A percentile compares a stretch with the other conserved stretches of the same genome.
Evolutionary conservation across 2,797 vertebrate genomes (phyloP).

Genomic region (Scomberomorus guttatus): DNA sequence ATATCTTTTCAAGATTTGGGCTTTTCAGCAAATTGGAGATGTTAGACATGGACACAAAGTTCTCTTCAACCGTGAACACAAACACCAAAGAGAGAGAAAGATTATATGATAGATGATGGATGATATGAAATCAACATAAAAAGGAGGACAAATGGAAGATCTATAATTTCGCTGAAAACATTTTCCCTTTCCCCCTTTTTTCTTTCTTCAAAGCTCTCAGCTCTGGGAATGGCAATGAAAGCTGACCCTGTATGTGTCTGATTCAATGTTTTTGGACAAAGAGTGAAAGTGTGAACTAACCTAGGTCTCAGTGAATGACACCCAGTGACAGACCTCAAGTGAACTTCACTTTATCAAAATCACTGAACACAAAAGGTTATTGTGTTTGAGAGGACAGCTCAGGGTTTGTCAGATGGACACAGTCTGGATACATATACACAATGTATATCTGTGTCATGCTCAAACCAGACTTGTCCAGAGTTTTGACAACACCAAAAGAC

Average conservation of each 20-base stretch:
- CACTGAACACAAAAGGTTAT: slow-evolving; percentile 13
- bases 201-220: background rate
- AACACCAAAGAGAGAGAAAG: background rate
- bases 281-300: background rate
- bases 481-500: no score
- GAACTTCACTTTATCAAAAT: slow-evolving; percentile 23
- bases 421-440: background rate
- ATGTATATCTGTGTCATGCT: background rate
- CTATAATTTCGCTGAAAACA: slow-evolving; percentile 5
- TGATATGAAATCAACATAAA: background rate
- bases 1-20: slow-evolving; percentile 15
- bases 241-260: slow-evolving; percentile 14
- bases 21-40: slow-evolving; percentile 35
- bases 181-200: background rate
- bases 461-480: no score
- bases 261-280: slow-evolving; percentile 3
- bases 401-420: background rate
- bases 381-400: background rate
- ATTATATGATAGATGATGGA: background rate
- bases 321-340: slow-evolving; percentile 1
- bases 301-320: slow-evolving; percentile 5
- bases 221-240: background rate
- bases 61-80: slow-evolving; percentile 15
- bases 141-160: background rate
- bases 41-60: slow-evolving; percentile 9